Base-by-base conservation (phyloP, 2,797 vertebrate genomes). In the Lindbergichthys nudifrons region DNA sequence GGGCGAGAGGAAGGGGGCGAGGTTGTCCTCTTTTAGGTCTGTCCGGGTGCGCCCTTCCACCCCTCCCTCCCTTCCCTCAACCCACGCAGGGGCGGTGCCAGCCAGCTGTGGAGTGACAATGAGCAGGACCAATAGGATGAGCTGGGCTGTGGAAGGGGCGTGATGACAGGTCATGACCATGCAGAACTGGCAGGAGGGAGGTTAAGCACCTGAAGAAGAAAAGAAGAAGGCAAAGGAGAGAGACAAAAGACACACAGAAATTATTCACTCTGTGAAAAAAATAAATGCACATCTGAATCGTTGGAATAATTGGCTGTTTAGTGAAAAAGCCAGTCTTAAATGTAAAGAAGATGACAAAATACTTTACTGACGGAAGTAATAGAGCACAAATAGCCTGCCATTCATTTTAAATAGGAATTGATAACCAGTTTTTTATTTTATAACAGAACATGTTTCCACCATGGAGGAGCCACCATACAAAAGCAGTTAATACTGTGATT, bases 101-200 rank as follows among this genome's bases (percentile, higher is more conserved):
- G 92, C 89, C 87, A 94, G 90, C 87, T 92, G 90, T 73, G 92
- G 92, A 92, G 90, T 91, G 90, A 94, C 89, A 89, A 88, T 88
- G 86, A 95, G 93, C 89, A 95, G 89, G 90, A 94, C 90, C 90
- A 95, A 92, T 90, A 95, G 93, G 91, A 95, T 76, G 89, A 94
- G 89, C 84, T 88, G 93, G 89, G 91, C 88, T 91, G 93, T 89
- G 92, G 93, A 92, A 91, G 88, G 79, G 85, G 89, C 83, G 90
- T 93, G 93, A 91, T 92, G 94, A 94, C 93, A 93, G 94, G 93
- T 94, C 95, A 96, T 96, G 94, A 95, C 95, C 94, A 94, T 92
- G 91, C 94, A 95, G 93, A 94, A 89, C 90, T 85, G 91, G 92
- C 92, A 93, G 93, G 92, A 93, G 93, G 92, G 90, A 89, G 93